These are phyloP conservation scores for Sardinella longiceps DNA, from an alignment of 2,797 vertebrate genomes.

Conservation along the genomic window DNA sequence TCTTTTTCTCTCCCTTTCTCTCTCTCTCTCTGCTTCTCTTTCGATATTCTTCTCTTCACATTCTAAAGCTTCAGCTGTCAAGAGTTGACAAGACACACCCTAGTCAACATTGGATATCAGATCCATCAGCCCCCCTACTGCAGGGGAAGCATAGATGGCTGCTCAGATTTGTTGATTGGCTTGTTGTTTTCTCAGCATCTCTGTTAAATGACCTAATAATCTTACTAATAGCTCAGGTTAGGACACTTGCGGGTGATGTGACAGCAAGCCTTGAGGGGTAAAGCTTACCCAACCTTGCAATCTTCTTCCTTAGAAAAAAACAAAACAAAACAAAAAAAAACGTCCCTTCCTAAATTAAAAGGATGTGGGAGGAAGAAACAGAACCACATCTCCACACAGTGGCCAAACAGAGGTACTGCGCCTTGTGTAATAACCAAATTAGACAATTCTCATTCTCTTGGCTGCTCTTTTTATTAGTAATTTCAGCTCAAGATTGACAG, in stretches of 20 bases:
- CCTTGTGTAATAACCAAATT: background rate
- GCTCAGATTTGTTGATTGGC: conserved; percentile 3
- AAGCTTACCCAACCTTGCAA: conserved; percentile 3
- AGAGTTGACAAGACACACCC: background rate
- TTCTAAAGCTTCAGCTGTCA: background rate
- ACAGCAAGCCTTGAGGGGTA: background rate
- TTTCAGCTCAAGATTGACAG: conserved; percentile 24
- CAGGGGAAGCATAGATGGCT: background rate
- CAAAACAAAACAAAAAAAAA: background rate
- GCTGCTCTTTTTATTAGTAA: conserved; percentile 23
- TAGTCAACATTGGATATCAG: background rate
- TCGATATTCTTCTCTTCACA: background rate
- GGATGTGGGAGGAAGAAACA: background rate
- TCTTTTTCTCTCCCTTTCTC: background rate
- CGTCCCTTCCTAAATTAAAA: background rate
- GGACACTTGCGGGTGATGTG: conserved; percentile 9
- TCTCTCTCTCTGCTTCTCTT: background rate
- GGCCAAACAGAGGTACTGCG: background rate
- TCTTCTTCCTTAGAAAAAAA: background rate
- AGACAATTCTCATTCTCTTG: background rate
- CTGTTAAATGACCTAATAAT: conserved; percentile 25
- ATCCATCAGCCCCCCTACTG: background rate
- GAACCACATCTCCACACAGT: conserved; percentile 21
- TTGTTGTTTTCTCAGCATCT: background rate
- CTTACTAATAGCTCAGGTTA: background rate